These are phyloP conservation scores for Madoqua kirkii DNA, from an alignment of 2,113 vertebrate species.

Conservation along the genomic window DNA sequence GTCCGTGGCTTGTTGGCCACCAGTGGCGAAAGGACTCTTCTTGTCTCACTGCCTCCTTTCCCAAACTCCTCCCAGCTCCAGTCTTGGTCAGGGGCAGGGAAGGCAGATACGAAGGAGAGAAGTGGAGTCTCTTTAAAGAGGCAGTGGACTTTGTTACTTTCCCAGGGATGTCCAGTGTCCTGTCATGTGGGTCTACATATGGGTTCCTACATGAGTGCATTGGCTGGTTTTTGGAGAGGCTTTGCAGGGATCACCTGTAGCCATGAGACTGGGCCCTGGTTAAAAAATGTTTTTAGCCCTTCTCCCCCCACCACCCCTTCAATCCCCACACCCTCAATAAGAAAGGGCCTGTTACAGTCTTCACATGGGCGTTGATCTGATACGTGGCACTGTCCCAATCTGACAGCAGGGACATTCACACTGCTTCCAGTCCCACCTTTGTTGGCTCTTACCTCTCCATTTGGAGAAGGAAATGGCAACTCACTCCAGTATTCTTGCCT, in stretches of 20 bases:
- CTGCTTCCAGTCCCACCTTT: background rate
- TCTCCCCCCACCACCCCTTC: rapidly evolving
- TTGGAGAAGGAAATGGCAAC: background rate
- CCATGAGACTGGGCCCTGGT: background rate
- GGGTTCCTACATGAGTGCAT: background rate
- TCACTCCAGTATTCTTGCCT: background rate
- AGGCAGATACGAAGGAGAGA: background rate
- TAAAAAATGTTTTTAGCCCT: background rate
- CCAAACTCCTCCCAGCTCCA: background rate
- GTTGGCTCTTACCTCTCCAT: background rate
- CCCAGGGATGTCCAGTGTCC: background rate
- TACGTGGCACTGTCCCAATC: background rate
- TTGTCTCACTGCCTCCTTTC: background rate
- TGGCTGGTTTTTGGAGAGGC: background rate
- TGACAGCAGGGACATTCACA: background rate
- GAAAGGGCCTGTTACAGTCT: background rate
- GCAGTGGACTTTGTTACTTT: background rate
- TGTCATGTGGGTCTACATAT: background rate
- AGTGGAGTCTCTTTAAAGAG: background rate
- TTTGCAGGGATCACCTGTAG: background rate
- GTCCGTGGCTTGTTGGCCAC: background rate
- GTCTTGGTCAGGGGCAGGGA: background rate
- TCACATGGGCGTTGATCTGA: background rate
- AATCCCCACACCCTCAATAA: background rate
- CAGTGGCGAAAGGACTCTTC: background rate